Conservation (phyloP, 2,888 invertebrate genomes). For the Epistrophe grossulariae region DNA sequence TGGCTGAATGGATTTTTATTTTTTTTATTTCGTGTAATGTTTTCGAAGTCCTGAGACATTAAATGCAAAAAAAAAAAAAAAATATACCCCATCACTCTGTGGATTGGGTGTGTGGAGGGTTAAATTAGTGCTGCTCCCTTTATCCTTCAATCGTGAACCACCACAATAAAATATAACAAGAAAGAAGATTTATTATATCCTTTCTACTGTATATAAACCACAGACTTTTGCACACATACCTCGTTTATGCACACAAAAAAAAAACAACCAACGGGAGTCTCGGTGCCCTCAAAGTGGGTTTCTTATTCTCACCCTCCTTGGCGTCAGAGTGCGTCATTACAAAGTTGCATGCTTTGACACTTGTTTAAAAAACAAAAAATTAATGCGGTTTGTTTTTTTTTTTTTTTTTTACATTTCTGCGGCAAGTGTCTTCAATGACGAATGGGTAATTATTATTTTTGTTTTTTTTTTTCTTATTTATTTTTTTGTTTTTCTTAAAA, state of each 20-base stretch:
- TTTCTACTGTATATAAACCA: slow-evolving; percentile 37
- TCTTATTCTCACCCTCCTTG: background rate
- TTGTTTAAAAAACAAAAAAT: slow-evolving; percentile 39
- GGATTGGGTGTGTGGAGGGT: background rate
- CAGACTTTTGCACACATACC: background rate
- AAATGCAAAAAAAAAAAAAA: background rate
- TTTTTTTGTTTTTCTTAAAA: slow-evolving; percentile 38
- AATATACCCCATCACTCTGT: background rate
- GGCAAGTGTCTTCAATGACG: slow-evolving; percentile 55
- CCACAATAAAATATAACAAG: slow-evolving; percentile 48
- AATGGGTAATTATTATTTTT: slow-evolving; percentile 54
- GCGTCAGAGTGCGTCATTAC: slow-evolving; percentile 61
- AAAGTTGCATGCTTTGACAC: slow-evolving; percentile 64
- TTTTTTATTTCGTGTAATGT: background rate
- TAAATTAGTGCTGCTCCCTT: slow-evolving; percentile 10
- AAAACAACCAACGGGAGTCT: slow-evolving; percentile 2
- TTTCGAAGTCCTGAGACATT: slow-evolving; percentile 35
- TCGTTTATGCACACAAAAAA: background rate
- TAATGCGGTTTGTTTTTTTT: slow-evolving; percentile 28
- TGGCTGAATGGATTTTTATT: slow-evolving; percentile 27
- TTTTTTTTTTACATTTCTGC: slow-evolving; percentile 14
- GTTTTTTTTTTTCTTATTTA: slow-evolving; percentile 17
- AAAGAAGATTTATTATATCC: slow-evolving; percentile 72
- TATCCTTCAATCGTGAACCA: slow-evolving; percentile 24
- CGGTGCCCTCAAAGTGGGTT: slow-evolving; percentile 9